These are phyloP conservation scores for Toxotes jaculatrix DNA, from an alignment of 2,113 vertebrate species.

Conservation along the genomic window DNA sequence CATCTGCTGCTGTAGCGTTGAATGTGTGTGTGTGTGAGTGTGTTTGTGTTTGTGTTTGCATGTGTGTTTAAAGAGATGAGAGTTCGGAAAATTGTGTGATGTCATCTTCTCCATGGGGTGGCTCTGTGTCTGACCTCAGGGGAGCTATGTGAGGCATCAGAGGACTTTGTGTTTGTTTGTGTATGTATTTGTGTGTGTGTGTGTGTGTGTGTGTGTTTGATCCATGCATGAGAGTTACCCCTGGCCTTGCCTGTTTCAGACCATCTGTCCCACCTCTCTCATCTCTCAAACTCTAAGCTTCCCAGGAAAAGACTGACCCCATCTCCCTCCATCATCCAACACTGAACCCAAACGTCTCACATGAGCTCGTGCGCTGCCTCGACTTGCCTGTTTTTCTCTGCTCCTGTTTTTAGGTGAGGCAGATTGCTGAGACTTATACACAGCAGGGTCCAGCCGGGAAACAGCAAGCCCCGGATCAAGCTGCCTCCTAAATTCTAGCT, in stretches of 20 bases:
- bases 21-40: slow-evolving; percentile 14
- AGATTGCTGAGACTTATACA: slow-evolving; percentile 50
- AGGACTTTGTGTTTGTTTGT: not conserved
- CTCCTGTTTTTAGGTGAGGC: slow-evolving; percentile 63
- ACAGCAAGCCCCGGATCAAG: slow-evolving; percentile 41
- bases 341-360: slow-evolving; percentile 10
- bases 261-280: slow-evolving; percentile 20
- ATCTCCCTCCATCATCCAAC: slow-evolving; percentile 1
- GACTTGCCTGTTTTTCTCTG: not conserved
- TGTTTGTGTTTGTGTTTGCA: not conserved
- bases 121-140: slow-evolving; percentile 14
- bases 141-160: slow-evolving; percentile 41
- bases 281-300: slow-evolving; percentile 33
- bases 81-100: slow-evolving; percentile 62
- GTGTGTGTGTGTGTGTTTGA: not conserved
- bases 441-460: slow-evolving; percentile 21
- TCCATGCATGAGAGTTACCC: not conserved
- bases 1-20: slow-evolving; percentile 4
- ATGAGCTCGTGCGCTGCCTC: not conserved
- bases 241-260: slow-evolving; percentile 17
- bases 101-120: slow-evolving; percentile 53
- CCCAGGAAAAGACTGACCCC: slow-evolving; percentile 32
- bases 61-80: slow-evolving; percentile 19
- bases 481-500: slow-evolving; percentile 64
- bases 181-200: slow-evolving; percentile 11